Base-by-base conservation (phyloP, 2,888 invertebrate species). In the Heliconius charithonia region DNA sequence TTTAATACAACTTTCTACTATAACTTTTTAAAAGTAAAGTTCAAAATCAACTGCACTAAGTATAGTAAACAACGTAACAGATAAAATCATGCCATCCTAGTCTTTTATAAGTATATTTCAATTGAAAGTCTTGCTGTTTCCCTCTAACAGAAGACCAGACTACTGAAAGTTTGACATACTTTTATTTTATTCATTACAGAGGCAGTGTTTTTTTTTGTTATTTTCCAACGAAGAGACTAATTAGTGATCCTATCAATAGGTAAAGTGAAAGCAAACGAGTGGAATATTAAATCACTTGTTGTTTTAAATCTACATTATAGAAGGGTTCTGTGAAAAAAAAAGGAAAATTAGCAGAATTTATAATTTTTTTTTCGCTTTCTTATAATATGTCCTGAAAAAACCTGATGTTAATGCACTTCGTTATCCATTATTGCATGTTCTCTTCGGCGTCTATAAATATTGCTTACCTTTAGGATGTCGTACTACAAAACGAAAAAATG, bases 131-230 rank as follows among this genome's bases (percentile, higher is more conserved):
- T 66, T 70, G 75, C 45, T 73, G 45, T 80, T 78, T 75, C 77
- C 29, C 41, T 82, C 79, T 77, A 74, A 74, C 45, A 66, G 66
- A 71, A 70, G 62, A 59, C 9, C 19, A 56, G 16, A 27, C 37
- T 37, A 16, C 37, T 74, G 29, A 32, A 75, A 80, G 45, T 75
- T 80, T 45, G 71, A 77, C 75, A 79, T 74, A 80, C 66, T 77
- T 79, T 75, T 77, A 75, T 80, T 80, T 75, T 62, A 74, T 76
- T 78, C 78, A 67, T 79, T 77, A 72, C 65, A 75, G 45, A 71
- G 32, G 32, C 56, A 32, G 72, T 59, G 41, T 56, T 62, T 77
- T 76, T 73, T 62, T 73, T 74, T 80, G 51, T 80, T 76, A 27
- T 65, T 41, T 71, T 67, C 27, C 41, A 67, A 56, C 56, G 73